Base-by-base conservation (phyloP, 2,113 vertebrate genomes). In the Halichoerus grypus region DNA sequence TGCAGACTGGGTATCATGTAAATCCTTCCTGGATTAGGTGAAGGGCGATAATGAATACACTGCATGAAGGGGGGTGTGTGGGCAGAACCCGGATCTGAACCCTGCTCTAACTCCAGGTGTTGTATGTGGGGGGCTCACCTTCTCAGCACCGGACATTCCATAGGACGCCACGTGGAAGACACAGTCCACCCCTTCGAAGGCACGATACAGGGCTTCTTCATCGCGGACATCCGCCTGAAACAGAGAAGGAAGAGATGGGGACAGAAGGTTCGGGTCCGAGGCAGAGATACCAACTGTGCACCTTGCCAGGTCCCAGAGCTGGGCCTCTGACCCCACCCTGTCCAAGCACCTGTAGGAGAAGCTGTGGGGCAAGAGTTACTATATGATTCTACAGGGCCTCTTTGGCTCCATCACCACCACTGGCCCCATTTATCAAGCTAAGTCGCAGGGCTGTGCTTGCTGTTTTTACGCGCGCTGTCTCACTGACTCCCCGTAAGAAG, bases 111-210 rank as follows among this genome's bases (percentile, higher is more conserved):
- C 39, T 46, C 46, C 42, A 88, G 19, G 18, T 13, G 0, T 2
- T 3, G 0, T 7, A 8, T 1, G n/a, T 9, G 10, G 18, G 55
- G 13, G 4, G 19, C 98, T 99, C 95, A 99, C 99, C 99, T 99
- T 99, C 76, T 99, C 99, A 71, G 98, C 98, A 82, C 99, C 99
- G 0, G 99, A 99, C 99, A 99, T 99, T 91, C 99, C 99, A 8
- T 99, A 99, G 74, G 99, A 99, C 4, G 99, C 99, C 7, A 99
- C 98, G n/a, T 99, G 99, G 96, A 99, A 99, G 87, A 99, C 97
- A 95, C 99, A 99, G 98, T 99, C 99, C 5, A 99, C 99, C 0
- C 99, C 99, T 96, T 99, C 98, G 79, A 99, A 99, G 39, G 99
- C 98, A 46, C 98, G 98, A 90, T 99, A 98, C 51, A 99, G 98